A percentile compares a stretch with the other conserved stretches of the same genome.
These are phyloP conservation scores for Microctonus brassicae DNA, from an alignment of 2,888 invertebrate species.

Conservation along the genomic window DNA sequence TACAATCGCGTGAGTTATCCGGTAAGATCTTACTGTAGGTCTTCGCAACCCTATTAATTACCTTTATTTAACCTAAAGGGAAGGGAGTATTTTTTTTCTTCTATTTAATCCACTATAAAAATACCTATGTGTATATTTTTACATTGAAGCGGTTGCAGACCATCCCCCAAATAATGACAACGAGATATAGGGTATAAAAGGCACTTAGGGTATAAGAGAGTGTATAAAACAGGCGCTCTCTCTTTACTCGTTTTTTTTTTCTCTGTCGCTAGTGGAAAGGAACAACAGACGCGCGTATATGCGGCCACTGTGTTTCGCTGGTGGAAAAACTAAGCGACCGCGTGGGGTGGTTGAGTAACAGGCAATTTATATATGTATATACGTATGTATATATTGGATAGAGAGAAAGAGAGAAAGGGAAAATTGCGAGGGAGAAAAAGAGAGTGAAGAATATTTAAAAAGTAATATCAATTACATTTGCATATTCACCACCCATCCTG, in stretches of 20 bases:
- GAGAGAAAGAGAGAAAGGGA: slow-evolving; percentile 29
- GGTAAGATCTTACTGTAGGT: slow-evolving; percentile 55
- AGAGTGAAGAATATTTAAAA: slow-evolving; percentile 69
- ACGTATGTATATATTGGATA: slow-evolving; percentile 34
- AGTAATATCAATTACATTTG: slow-evolving; percentile 70
- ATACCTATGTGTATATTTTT: neutral
- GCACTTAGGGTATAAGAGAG: slow-evolving; percentile 63
- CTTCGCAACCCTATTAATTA: slow-evolving; percentile 65
- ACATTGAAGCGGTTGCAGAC: slow-evolving; percentile 34
- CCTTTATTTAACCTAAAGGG: slow-evolving; percentile 52
- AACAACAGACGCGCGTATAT: slow-evolving; percentile 60
- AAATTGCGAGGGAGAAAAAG: slow-evolving; percentile 42
- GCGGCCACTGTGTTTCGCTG: slow-evolving; percentile 44
- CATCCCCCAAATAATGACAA: neutral
- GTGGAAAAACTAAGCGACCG: slow-evolving; percentile 36
- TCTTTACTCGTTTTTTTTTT: slow-evolving; percentile 39
- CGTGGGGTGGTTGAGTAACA: neutral
- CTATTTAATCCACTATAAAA: neutral
- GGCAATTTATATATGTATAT: neutral
- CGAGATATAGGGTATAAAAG: slow-evolving; percentile 56
- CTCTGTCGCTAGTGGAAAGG: slow-evolving; percentile 45
- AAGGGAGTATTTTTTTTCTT: slow-evolving; percentile 34
- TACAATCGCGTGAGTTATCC: slow-evolving; percentile 51
- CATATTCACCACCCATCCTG: slow-evolving; percentile 62
- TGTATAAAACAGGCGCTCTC: slow-evolving; percentile 63